These are phyloP conservation scores for Cygnus atratus DNA, from an alignment of 2,113 vertebrate genomes.

Conservation along the genomic window DNA sequence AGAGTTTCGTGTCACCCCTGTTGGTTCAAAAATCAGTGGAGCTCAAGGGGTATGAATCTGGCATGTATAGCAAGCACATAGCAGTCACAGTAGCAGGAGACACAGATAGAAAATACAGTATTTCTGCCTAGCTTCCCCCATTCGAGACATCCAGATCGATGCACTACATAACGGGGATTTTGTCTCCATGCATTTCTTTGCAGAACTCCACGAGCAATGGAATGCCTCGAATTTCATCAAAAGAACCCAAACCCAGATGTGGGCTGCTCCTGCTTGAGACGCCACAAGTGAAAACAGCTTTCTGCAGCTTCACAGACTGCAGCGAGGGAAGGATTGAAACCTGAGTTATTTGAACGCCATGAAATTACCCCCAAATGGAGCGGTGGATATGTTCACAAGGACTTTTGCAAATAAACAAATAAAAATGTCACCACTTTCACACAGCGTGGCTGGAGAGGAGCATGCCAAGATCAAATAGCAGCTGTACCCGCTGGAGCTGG, in stretches of 20 bases:
- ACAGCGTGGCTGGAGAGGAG: not conserved
- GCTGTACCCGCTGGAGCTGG: not conserved
- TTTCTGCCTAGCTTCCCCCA: not conserved
- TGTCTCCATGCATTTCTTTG: not conserved
- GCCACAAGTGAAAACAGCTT: not conserved
- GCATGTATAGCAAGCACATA: not conserved
- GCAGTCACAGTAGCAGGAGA: not conserved
- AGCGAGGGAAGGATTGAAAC: not conserved
- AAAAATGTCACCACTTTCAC: not conserved
- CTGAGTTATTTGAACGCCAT: not conserved
- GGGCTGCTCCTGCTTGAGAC: not conserved
- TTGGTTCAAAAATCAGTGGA: not conserved
- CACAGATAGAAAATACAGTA: not conserved
- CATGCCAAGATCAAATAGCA: conserved; percentile 1
- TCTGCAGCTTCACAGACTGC: not conserved
- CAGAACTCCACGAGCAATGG: not conserved
- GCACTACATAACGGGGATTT: not conserved
- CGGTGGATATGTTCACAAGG: not conserved
- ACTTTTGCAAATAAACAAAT: not conserved
- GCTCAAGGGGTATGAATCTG: not conserved
- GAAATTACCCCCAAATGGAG: not conserved
- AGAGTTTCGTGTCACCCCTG: not conserved
- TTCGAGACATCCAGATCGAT: not conserved
- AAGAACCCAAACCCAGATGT: not conserved
- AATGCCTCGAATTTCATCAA: not conserved